Conservation (phyloP, 2,797 vertebrate species). For the Orientallactaga sibirica region DNA sequence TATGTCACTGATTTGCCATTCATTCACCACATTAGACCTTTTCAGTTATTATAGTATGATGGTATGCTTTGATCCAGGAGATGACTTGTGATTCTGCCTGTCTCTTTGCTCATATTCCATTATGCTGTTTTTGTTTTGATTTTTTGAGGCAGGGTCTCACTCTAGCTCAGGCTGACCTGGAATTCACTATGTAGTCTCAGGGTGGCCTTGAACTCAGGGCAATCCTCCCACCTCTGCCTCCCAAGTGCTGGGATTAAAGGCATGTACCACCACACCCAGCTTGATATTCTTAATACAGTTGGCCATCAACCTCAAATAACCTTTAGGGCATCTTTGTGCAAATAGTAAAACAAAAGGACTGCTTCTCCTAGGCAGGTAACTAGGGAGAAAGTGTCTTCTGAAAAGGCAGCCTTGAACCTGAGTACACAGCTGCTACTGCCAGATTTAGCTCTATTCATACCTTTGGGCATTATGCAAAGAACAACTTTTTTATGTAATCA, state of each 20-base stretch:
- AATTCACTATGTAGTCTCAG: too few relatives aligned
- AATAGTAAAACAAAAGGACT: conserved; percentile 37
- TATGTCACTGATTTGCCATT: neutral
- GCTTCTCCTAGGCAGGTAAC: neutral
- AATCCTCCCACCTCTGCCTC: too few relatives aligned
- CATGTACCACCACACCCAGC: too few relatives aligned
- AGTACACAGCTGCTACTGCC: neutral
- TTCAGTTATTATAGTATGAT: neutral
- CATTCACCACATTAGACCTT: conserved; percentile 24
- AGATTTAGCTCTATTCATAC: conserved; percentile 16
- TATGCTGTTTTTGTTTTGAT: neutral
- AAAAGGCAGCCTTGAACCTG: neutral
- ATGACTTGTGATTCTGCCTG: neutral
- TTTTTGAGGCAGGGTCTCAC: too few relatives aligned
- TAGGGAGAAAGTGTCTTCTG: neutral
- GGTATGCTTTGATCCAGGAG: conserved; percentile 19
- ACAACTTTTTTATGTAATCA: neutral
- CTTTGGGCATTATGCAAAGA: neutral
- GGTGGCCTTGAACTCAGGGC: too few relatives aligned
- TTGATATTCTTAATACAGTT: conserved; percentile 26
- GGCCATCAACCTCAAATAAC: neutral
- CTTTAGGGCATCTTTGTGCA: neutral
- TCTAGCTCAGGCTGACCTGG: too few relatives aligned
- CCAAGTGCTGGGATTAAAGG: too few relatives aligned
- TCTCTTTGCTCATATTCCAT: neutral